Conservation (phyloP, 2,888 invertebrate species). For the Deilephila porcellus region DNA sequence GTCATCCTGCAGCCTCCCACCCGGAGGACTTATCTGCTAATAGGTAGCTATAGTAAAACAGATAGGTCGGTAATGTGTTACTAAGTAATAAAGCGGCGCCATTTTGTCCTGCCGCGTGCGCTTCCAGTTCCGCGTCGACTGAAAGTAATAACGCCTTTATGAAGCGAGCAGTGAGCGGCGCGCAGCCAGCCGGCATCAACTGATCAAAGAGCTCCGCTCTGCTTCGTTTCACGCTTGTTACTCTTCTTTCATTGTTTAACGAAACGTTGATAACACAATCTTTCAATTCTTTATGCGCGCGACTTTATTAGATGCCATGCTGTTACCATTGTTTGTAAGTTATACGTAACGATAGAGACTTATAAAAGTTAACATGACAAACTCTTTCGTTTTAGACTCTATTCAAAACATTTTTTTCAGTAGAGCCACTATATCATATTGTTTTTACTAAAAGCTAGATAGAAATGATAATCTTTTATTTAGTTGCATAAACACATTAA, state of each 20-base stretch:
- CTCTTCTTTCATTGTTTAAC: conserved; percentile 72
- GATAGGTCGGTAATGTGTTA: conserved; percentile 80
- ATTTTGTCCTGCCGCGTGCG: conserved; percentile 71
- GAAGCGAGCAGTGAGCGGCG: conserved; percentile 67
- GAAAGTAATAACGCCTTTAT: conserved; percentile 78
- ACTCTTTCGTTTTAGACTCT: too few relatives aligned
- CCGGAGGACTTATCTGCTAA: conserved; percentile 75
- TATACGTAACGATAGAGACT: not conserved
- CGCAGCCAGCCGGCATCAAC: conserved; percentile 70
- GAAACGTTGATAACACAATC: conserved; percentile 71
- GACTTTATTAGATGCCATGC: conserved; percentile 11
- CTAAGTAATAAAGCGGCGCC: conserved; percentile 84
- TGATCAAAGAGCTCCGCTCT: conserved; percentile 78
- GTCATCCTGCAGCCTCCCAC: conserved; percentile 72
- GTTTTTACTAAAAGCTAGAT: not conserved
- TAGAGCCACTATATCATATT: too few relatives aligned
- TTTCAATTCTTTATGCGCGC: conserved; percentile 54
- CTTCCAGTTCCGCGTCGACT: conserved; percentile 63
- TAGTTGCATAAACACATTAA: not conserved
- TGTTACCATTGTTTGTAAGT: not conserved
- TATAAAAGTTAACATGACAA: too few relatives aligned
- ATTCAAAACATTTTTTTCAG: too few relatives aligned
- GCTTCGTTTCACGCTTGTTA: conserved; percentile 78
- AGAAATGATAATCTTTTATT: not conserved
- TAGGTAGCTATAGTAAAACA: conserved; percentile 80